Base-by-base conservation (phyloP, 2,888 invertebrate species). In the Neoitamus cyanurus region DNA sequence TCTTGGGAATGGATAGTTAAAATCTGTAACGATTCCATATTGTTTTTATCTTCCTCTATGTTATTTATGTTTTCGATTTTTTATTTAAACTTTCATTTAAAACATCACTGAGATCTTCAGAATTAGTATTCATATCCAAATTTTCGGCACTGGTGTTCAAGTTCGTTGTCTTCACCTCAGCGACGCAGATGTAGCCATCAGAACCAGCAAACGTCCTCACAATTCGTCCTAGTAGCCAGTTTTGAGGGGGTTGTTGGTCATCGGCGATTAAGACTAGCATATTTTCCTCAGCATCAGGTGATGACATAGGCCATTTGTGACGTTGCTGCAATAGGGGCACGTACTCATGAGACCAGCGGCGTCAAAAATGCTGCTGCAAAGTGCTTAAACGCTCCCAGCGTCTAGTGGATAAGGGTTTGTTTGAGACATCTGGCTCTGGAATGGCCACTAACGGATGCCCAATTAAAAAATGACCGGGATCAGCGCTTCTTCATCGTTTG, bases 381-480 rank as follows among this genome's bases (percentile, higher is more conserved):
- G 13, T 13, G 3, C 15, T 0, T 15, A 46, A 15, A 15, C 13
- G 46, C 2, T 15, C n/a, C 46, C 46, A 46, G 5, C 46, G n/a
- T 46, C 13, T 15, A 4, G 36, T n/a, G 46, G n/a, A 46, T 15
- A 46, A 15, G 5, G 46, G 46, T 13, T 46, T 3, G n/a, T 46
- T 46, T 46, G 46, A 15, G 3, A 15, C 15, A 3, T 15, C 46
- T 13, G 46, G 46, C 46, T 46, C 46, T 46, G 46, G n/a, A 46
- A 46, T 13, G 15, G 37, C 13, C 2, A 11, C 13, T 7, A 37
- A 11, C 2, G 37, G 37, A 7, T 37, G 37, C 7, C 37, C 46
- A 15, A 15, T 46, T 11, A 78, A 48, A 73, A 83, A 83, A 75
- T 83, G 83, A 9, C 48, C 83, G 7, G 83, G 73, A 13, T 46